These are phyloP conservation scores for Anguilla obscura DNA, from an alignment of 2,797 vertebrate species.

Conservation along the genomic window DNA sequence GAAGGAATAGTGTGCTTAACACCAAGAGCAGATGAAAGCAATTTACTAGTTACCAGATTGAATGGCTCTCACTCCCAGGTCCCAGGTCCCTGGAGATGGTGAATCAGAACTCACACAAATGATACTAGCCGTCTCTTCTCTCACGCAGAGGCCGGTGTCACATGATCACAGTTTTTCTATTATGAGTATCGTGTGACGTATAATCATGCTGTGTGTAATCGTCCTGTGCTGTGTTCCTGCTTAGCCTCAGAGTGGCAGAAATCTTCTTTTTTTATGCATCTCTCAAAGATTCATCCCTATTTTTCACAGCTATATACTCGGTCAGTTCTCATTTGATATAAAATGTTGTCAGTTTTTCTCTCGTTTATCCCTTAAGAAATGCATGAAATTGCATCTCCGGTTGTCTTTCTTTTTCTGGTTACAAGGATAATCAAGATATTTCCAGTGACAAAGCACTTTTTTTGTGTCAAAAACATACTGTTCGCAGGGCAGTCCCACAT, in stretches of 20 bases:
- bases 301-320: background rate
- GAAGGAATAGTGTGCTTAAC: background rate
- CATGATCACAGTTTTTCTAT: background rate
- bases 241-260: background rate
- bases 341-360: background rate
- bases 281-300: background rate
- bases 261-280: background rate
- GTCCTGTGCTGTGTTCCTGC: background rate
- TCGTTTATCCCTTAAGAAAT: background rate
- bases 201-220: background rate
- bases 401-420: background rate
- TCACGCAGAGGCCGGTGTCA: background rate
- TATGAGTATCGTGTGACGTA: background rate
- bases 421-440: background rate
- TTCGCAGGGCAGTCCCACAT: background rate
- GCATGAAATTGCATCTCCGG: background rate
- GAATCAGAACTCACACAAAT: constrained; percentile 11
- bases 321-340: background rate
- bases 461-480: background rate
- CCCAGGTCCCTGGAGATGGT: background rate
- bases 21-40: background rate
- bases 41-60: constrained; percentile 13
- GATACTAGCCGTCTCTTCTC: background rate
- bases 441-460: background rate
- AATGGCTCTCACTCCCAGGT: background rate